Base-by-base conservation (phyloP, 1,140 invertebrate genomes). In the Physella acuta region DNA sequence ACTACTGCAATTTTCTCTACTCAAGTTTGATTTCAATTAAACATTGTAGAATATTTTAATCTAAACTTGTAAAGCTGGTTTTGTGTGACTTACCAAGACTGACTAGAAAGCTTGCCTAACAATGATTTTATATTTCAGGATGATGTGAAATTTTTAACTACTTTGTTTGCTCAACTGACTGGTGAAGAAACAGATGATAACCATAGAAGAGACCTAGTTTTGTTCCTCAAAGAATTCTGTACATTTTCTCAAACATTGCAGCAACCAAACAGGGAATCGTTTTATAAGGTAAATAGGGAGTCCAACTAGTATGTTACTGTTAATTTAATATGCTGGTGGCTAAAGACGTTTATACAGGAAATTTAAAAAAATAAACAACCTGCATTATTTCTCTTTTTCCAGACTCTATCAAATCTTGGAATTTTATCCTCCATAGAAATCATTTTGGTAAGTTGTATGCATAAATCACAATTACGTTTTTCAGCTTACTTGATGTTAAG, bases 201-300 rank as follows among this genome's bases (percentile, higher is more conserved):
- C 17, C 95, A 96, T 80, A 88, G 96, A 78, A 89, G 94, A 79
- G 97, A 99, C 86, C 89, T 99, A 72, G 93, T 99, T 63, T 87
- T 98, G 72, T 99, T 99, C 87, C 88, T 99, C 36, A 99, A 99
- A 85, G 98, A 99, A 86, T 98, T 98, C 86, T 99, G 97, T 88
- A 97, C 95, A 85, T 99, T 98, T 88, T 97, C 95, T 76, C 95
- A 98, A 87, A 98, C 97, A 84, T 87, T 99, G 74, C 96, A 99
- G 82, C 94, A 94, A 14, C 94, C 95, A 82, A 94, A 93, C 76
- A 94, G 98, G 85, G 98, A 99, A 85, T 89, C 91, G 49, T 99
- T 99, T 87, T 98, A 98, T 86, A 97, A 97, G 85, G 88, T 89
- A 56, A 11, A 11, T 59, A 5, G 20, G 20, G 28, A 31, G 26